Base-by-base conservation (phyloP, 2,797 vertebrate genomes). In the Psittacula echo region DNA sequence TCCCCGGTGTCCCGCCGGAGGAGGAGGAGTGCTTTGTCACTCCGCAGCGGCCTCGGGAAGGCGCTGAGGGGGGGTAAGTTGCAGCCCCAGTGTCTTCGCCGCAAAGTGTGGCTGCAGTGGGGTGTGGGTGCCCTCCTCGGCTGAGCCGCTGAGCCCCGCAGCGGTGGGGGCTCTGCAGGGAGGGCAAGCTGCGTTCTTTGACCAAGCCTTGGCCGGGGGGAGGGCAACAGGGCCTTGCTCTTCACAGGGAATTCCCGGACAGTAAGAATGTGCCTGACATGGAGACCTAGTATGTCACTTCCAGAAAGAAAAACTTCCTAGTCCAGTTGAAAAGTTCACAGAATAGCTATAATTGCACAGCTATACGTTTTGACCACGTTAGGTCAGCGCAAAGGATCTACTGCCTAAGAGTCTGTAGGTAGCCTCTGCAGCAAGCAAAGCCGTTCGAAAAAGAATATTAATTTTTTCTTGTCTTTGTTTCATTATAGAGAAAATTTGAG, bases 151-250 rank as follows among this genome's bases (percentile, higher is more conserved):
- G 67, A 58, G 66, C 85, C 58, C 10, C 39, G 15, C 60, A 12
- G 82, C 5, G 18, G 2, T 2, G 60, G 1, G 6, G 72, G 68
- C 60, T 21, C 30, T 34, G 3, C 34, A 0, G 39, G 9, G 19
- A 0, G n/a, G 0, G 45, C 47, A 42, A 65, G 90, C 22, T 5
- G 65, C 39, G 65, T 39, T 37, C 74, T 37, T 9, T 4, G 27
- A 3, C 16, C 39, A 1, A 7, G 15, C 2, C 13, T 10, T 10
- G 9, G 9, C 9, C 10, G 4, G n/a, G 7, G 6, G 39, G 2
- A 8, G 19, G 27, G 17, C 14, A 5, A 13, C 32, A 32, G 18
- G 76, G 53, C 62, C 74, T 47, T 13, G 1, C 10, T 53, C 6
- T 32, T n/a, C 22, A 4, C 17, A 1, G 51, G 39, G n/a, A 8